Conservation (phyloP, 2,797 vertebrate genomes). For the Acanthiza pusilla region DNA sequence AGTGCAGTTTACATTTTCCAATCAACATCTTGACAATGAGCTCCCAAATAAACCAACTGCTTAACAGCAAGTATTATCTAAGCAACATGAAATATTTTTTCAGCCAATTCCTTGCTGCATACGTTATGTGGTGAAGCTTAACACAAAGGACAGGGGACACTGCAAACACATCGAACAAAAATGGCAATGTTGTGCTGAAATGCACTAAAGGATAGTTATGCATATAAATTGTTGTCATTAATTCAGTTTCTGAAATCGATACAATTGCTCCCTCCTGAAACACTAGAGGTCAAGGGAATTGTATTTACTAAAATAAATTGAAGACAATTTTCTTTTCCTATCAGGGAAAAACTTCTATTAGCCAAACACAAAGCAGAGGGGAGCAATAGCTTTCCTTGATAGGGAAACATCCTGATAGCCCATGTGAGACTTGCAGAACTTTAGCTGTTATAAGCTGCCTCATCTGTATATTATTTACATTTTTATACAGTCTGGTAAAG, state of each 20-base stretch:
- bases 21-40: not conserved
- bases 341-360: not conserved
- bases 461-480: not conserved
- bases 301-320: slow-evolving; percentile 15
- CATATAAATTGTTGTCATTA: slow-evolving; percentile 47
- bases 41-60: not conserved
- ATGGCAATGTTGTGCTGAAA: slow-evolving; percentile 48
- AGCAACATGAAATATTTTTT: not conserved
- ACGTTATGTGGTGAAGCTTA: not conserved
- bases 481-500: not conserved
- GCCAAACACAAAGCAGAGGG: not conserved
- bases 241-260: slow-evolving; percentile 62
- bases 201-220: slow-evolving; percentile 41
- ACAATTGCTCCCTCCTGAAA: slow-evolving; percentile 7
- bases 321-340: slow-evolving; percentile 12
- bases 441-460: not conserved
- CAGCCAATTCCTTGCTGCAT: not conserved
- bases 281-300: slow-evolving; percentile 1
- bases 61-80: not conserved
- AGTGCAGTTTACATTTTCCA: not conserved
- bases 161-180: slow-evolving; percentile 28
- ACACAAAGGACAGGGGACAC: not conserved
- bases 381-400: not conserved
- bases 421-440: not conserved
- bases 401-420: not conserved